Evolutionary conservation across 1,140 invertebrate species (phyloP).

Genomic region (Procambarus virginalis): DNA sequence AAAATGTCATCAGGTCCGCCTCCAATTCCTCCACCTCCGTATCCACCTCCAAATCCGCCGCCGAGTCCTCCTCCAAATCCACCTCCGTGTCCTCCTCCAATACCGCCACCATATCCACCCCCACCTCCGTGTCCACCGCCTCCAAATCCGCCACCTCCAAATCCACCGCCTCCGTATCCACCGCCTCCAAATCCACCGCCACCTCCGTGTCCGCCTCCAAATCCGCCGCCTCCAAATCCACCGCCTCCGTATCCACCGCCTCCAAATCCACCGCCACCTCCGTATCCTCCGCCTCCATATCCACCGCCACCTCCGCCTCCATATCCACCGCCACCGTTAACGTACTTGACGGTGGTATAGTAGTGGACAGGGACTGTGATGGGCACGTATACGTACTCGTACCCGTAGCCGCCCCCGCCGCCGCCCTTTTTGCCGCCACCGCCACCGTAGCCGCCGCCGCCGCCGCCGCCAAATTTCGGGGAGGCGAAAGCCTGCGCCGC

Average conservation of each 20-base stretch:
- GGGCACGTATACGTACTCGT: neutral
- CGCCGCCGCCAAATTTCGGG: neutral
- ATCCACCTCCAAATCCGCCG: neutral
- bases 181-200: neutral
- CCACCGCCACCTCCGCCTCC: neutral
- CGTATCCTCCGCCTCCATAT: neutral
- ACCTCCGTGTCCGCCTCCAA: neutral
- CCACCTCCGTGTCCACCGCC: neutral
- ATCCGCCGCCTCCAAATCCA: neutral
- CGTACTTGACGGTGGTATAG: neutral
- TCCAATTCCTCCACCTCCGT: neutral
- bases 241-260: neutral
- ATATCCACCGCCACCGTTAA: neutral
- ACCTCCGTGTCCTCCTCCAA: neutral
- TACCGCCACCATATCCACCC: neutral
- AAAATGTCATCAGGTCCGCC: neutral
- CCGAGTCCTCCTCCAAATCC: neutral
- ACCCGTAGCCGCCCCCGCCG: neutral
- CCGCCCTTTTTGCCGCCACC: neutral
- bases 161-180: neutral
- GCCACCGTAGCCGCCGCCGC: neutral
- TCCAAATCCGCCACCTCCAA: neutral
- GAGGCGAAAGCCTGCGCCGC: neutral
- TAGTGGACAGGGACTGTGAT: neutral
- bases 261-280: neutral